Percentiles rank a stretch among this genome's conserved stretches.
phyloP scores from a whole-genome alignment of 2,113 vertebrate genomes.

The Cyphomyrus plagiostoma region DNA sequence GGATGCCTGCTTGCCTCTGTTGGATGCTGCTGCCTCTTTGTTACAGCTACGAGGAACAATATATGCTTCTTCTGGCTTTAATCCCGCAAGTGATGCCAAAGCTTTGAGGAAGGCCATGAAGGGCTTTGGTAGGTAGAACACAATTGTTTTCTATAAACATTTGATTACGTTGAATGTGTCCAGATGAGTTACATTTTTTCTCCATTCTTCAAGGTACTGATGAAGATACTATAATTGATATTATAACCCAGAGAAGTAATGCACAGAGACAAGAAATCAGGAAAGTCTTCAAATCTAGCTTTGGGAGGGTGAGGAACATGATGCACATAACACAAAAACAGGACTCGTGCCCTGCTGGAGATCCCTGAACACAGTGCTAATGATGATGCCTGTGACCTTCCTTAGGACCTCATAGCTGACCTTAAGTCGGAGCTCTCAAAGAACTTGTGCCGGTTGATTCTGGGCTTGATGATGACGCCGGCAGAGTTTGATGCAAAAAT shows the following conservation, averaged over 20 bases:
- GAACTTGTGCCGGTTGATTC: conserved; percentile 78
- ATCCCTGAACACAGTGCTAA: neutral
- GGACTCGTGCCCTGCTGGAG: neutral
- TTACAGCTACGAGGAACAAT: conserved; percentile 76
- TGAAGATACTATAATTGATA: conserved; percentile 81
- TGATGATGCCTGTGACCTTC: neutral
- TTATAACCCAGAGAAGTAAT: conserved; percentile 77
- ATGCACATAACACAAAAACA: neutral
- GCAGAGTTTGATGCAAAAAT: conserved; percentile 93
- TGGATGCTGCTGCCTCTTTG: neutral
- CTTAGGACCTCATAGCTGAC: conserved; percentile 87
- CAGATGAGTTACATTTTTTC: neutral
- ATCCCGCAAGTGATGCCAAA: conserved; percentile 76
- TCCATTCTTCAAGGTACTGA: conserved; percentile 71
- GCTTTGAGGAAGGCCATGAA: conserved; percentile 95
- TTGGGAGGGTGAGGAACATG: conserved; percentile 73
- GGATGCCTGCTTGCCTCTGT: neutral
- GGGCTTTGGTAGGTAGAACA: conserved; percentile 71
- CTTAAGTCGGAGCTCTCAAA: conserved; percentile 90
- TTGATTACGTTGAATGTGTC: neutral
- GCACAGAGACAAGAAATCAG: conserved; percentile 85
- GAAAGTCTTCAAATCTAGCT: conserved; percentile 83
- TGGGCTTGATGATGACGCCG: conserved; percentile 85
- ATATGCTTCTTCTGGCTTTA: conserved; percentile 53
- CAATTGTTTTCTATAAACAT: neutral